Percentiles rank a stretch among this genome's conserved stretches.
Conservation (phyloP, 2,888 invertebrate genomes). For the Drosophila monieri region DNA sequence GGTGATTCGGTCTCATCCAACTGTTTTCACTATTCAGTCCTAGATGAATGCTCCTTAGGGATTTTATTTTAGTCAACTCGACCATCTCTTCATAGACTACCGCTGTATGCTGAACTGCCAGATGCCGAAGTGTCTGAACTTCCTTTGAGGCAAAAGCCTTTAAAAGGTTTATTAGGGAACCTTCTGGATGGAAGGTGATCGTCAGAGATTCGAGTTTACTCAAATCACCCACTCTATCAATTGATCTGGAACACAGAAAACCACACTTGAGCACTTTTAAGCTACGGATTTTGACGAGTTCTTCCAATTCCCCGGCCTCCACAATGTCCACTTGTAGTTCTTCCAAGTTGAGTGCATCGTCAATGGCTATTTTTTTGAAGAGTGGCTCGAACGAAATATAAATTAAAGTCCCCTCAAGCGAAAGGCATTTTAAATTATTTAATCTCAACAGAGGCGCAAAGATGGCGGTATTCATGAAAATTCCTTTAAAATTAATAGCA, state of each 20-base stretch:
- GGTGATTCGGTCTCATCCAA: background rate
- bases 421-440: constrained; percentile 2
- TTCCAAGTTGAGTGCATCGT: background rate
- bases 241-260: constrained; percentile 19
- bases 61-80: background rate
- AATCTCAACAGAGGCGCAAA: constrained; percentile 12
- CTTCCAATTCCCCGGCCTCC: constrained; percentile 10
- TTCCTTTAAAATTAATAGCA: background rate
- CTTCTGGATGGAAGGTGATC: constrained; percentile 16
- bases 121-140: background rate
- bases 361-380: background rate
- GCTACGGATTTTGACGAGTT: constrained; percentile 8
- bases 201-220: background rate
- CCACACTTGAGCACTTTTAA: constrained; percentile 7
- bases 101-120: background rate
- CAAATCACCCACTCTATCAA: background rate
- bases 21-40: background rate
- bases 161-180: constrained; percentile 3
- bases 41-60: background rate
- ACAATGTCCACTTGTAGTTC: constrained; percentile 4
- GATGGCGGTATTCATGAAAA: background rate
- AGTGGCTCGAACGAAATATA: constrained; percentile 1
- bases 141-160: background rate
- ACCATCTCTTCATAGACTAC: constrained; percentile 12
- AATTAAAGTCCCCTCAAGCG: background rate